Base-by-base conservation (phyloP, 2,888 invertebrate genomes). In the Baccha elongata region DNA sequence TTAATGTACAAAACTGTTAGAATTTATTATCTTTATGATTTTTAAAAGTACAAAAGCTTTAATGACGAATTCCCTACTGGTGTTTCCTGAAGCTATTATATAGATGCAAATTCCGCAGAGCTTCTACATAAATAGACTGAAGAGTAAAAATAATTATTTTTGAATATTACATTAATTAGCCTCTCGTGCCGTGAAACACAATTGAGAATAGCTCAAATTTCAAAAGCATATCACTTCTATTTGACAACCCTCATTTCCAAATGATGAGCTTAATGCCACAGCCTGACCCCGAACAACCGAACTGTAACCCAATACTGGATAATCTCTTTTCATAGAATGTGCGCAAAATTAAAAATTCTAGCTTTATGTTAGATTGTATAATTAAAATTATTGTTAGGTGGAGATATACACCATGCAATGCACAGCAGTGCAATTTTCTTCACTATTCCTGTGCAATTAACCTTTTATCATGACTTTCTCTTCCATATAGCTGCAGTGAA, bases 361-460 rank as follows among this genome's bases (percentile, higher is more conserved):
- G 71, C 81, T 71, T 81, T 81, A 74, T 81, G 80, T 69, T 81
- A 65, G 75, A 81, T 71, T 76, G 71, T 81, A 76, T 81, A 76
- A 81, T 81, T 81, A 81, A 81, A 81, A 81, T 76, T 72, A 81
- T 76, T 71, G 76, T 76, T 32, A 62, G 42, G 29, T 60, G 13
- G 11, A 17, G 7, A 10, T 19, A 37, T 2, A 10, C 32, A n/a
- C 17, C 15, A 29, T 6, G 32, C 50, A 55, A 55, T 78, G 71
- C 60, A 72, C 53, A 32, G n/a, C n/a, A 52, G 58, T 69, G 58
- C 68, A 69, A 69, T 75, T 35, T 69, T 65, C 80, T 71, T 48
- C 42, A 35, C 64, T 52, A 76, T 67, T 76, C 81, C 67, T 10
- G 35, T 65, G 76, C 76, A 81, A 81, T 76, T 81, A 81, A 76